Percentiles rank a stretch among this genome's conserved stretches.
Evolutionary conservation across 2,888 invertebrate genomes (phyloP).

Genomic region (Anarsia innoxiella): DNA sequence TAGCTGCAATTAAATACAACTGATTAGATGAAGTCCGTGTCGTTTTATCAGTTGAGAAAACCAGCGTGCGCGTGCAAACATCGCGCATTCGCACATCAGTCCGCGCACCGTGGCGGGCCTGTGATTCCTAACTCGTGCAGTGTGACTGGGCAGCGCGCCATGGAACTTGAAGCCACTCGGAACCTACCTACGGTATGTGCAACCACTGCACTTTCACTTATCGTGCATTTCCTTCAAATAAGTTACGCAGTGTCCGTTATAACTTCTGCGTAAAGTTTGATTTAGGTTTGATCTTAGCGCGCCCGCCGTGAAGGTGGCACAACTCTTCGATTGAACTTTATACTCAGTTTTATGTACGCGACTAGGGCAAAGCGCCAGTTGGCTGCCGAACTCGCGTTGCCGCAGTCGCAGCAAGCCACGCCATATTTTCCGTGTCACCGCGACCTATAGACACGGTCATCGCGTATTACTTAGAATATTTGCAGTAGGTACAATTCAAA

Average conservation of each 20-base stretch:
- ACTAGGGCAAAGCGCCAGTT: constrained; percentile 69
- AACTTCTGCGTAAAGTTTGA: not conserved
- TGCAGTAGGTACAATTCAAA: not conserved
- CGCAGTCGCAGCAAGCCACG: constrained; percentile 35
- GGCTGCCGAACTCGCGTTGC: constrained; percentile 52
- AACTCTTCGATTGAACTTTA: constrained; percentile 59
- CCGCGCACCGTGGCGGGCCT: constrained; percentile 25
- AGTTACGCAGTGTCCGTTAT: not conserved
- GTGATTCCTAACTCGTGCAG: constrained; percentile 33
- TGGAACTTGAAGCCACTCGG: constrained; percentile 30
- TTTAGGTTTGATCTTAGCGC: constrained; percentile 13
- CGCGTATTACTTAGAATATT: not conserved
- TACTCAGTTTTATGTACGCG: constrained; percentile 46
- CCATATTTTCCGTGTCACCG: constrained; percentile 33
- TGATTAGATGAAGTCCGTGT: constrained; percentile 40
- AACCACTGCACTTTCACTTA: constrained; percentile 13
- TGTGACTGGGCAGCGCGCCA: constrained; percentile 23
- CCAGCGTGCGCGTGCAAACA: constrained; percentile 32
- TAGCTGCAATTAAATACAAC: constrained; percentile 32
- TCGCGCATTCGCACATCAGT: constrained; percentile 34
- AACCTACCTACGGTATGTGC: constrained; percentile 39
- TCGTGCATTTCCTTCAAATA: not conserved
- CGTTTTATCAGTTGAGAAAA: constrained; percentile 53
- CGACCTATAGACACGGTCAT: constrained; percentile 44
- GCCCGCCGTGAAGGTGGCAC: constrained; percentile 30